These are phyloP conservation scores for Coptodon rendalli DNA, from an alignment of 2,113 vertebrate species.

Conservation along the genomic window DNA sequence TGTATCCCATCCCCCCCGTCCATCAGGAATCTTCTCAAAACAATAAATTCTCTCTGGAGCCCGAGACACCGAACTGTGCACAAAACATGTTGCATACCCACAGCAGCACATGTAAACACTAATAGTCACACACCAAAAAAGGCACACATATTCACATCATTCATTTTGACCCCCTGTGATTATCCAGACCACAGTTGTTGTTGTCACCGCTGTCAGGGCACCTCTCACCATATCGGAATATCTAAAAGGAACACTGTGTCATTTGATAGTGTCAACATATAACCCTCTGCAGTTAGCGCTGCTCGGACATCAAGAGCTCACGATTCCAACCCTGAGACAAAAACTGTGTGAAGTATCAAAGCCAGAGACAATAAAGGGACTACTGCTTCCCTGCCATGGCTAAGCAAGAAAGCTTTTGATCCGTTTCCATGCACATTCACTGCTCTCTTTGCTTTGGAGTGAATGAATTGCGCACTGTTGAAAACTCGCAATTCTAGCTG, in stretches of 20 bases:
- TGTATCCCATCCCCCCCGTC: neutral
- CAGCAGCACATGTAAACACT: neutral
- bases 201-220: neutral
- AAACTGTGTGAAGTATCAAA: neutral
- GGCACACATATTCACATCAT: neutral
- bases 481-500: neutral
- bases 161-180: neutral
- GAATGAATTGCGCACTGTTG: neutral
- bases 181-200: neutral
- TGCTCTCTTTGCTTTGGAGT: neutral
- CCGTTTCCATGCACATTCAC: neutral
- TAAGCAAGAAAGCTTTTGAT: neutral
- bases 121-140: neutral
- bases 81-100: neutral
- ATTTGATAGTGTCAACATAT: constrained; percentile 33
- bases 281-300: neutral
- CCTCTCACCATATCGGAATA: constrained; percentile 42
- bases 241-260: constrained; percentile 27
- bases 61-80: neutral
- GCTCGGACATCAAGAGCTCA: neutral
- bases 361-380: neutral
- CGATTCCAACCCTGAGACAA: neutral
- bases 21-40: constrained; percentile 2
- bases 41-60: neutral
- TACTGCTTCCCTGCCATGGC: neutral